A percentile compares a stretch with the other conserved stretches of the same genome.
phyloP scores from a whole-genome alignment of 2,113 vertebrate genomes.

The Empidonax alnorum region DNA sequence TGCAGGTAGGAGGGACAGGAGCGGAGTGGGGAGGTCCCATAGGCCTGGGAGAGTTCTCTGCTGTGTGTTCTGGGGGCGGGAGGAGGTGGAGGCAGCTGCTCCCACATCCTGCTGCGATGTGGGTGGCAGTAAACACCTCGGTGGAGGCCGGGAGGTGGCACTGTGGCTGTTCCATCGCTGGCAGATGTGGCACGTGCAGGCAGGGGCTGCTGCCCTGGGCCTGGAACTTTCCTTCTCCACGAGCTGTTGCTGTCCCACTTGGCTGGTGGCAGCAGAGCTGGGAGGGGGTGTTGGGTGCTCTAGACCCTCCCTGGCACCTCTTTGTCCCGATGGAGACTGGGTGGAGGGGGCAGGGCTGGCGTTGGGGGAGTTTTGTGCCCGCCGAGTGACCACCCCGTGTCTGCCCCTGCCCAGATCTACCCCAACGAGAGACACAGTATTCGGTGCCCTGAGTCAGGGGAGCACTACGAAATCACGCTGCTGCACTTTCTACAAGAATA shows the following conservation, averaged over 20 bases:
- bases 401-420: slow-evolving; percentile 84
- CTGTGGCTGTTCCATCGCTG: not conserved
- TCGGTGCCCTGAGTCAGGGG: slow-evolving; percentile 96
- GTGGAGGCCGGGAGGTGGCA: slow-evolving; percentile 55
- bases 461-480: slow-evolving; percentile 99
- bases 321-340: fast-evolving
- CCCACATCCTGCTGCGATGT: fast-evolving
- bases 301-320: not conserved
- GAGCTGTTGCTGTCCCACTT: not conserved
- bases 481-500: slow-evolving; percentile 98
- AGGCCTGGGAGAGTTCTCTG: not conserved
- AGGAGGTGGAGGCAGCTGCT: not conserved
- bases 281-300: not conserved
- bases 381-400: not conserved
- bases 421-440: slow-evolving; percentile 99
- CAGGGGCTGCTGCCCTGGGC: not conserved
- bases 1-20: slow-evolving; percentile 82
- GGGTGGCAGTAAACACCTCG: not conserved
- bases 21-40: not conserved
- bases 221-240: not conserved
- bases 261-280: not conserved
- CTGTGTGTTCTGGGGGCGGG: fast-evolving
- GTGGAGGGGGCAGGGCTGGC: not conserved
- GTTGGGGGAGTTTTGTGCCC: not conserved
- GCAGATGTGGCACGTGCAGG: not conserved